A percentile compares a stretch with the other conserved stretches of the same genome.
These are phyloP conservation scores for Holotrichia oblita DNA, from an alignment of 1,140 invertebrate species.

Conservation along the genomic window DNA sequence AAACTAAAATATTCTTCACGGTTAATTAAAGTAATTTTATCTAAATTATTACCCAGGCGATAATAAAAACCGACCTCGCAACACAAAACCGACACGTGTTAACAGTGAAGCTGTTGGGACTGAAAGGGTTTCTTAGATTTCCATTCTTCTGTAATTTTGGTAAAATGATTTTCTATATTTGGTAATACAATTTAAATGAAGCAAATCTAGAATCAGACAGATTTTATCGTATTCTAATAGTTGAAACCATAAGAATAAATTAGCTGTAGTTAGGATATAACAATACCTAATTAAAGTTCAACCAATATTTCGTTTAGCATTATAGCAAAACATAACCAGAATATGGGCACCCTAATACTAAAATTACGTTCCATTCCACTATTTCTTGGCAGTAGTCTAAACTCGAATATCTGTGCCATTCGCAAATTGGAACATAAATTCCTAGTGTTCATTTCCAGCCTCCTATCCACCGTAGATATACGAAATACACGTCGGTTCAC, in stretches of 20 bases:
- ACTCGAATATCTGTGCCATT: background rate
- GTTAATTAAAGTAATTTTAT: too few species aligned
- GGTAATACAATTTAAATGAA: too few species aligned
- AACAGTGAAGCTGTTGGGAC: too few species aligned
- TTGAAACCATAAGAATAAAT: background rate
- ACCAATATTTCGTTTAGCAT: background rate
- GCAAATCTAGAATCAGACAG: too few species aligned
- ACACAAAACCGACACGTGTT: too few species aligned
- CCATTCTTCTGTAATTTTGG: too few species aligned
- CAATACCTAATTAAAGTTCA: background rate
- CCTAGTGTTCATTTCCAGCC: background rate
- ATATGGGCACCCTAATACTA: background rate
- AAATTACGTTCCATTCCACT: background rate
- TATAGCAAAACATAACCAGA: background rate
- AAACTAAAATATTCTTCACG: too few species aligned
- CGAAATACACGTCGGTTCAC: conserved; percentile 4
- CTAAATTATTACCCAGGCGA: too few species aligned
- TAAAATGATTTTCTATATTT: too few species aligned
- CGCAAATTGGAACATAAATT: conserved; percentile 7
- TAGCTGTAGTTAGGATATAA: background rate
- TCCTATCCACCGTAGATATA: background rate
- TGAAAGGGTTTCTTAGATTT: too few species aligned
- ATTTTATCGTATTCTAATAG: too few species aligned
- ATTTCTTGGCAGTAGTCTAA: background rate
- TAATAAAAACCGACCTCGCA: too few species aligned